Percentiles rank a stretch among this genome's conserved stretches.
Evolutionary conservation across 2,797 vertebrate genomes (phyloP).

Genomic region (Sylvilagus floridanus): DNA sequence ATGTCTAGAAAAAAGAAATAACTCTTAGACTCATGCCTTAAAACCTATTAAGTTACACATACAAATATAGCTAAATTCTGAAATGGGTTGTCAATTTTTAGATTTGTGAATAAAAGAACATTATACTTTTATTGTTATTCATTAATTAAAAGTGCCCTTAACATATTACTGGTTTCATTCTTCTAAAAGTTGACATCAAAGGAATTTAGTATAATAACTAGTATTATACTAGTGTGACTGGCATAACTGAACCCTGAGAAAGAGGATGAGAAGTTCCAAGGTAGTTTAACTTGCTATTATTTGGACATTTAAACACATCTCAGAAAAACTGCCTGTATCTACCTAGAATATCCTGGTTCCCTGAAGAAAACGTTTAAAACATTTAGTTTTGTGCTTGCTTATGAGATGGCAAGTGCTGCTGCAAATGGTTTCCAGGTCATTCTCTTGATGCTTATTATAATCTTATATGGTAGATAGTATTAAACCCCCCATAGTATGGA

Average conservation of each 20-base stretch:
- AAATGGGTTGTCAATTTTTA: neutral
- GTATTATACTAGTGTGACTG: neutral
- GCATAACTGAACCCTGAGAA: neutral
- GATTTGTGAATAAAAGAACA: neutral
- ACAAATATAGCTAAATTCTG: neutral
- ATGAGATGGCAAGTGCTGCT: neutral
- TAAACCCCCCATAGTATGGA: neutral
- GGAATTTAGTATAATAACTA: too few species aligned
- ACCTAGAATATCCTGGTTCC: neutral
- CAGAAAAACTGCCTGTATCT: neutral
- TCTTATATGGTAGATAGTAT: neutral
- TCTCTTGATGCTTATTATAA: neutral
- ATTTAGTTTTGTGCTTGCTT: neutral
- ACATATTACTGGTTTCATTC: neutral
- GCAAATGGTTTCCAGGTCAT: neutral
- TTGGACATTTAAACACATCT: neutral
- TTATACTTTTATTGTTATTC: neutral
- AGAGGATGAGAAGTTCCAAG: neutral
- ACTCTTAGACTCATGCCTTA: neutral
- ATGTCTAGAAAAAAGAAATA: conserved; percentile 87
- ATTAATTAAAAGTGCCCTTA: neutral
- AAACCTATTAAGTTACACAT: neutral
- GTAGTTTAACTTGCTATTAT: neutral
- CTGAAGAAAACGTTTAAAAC: conserved; percentile 13
- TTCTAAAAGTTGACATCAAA: neutral